Conservation (phyloP, 2,888 invertebrate species). For the Belgica antarctica region DNA sequence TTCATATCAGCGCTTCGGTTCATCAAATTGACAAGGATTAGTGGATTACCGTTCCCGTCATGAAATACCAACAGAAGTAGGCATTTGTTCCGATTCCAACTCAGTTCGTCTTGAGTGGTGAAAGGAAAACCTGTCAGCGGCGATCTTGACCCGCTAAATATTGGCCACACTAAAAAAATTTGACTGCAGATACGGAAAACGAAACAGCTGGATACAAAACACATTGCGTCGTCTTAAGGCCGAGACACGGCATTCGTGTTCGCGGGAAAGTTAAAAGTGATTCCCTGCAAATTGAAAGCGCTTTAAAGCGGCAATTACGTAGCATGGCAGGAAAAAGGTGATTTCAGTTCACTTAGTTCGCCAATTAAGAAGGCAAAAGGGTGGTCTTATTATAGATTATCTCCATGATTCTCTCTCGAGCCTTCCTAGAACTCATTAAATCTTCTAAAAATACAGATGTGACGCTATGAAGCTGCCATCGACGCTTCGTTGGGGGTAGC, state of each 20-base stretch:
- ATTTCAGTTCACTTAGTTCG: too few relatives aligned
- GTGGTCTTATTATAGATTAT: too few relatives aligned
- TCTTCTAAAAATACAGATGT: too few relatives aligned
- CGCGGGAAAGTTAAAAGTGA: too few relatives aligned
- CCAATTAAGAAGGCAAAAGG: too few relatives aligned
- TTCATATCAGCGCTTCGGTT: neutral
- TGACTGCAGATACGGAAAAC: neutral
- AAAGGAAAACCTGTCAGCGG: neutral
- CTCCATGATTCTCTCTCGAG: too few relatives aligned
- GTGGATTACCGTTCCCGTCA: neutral
- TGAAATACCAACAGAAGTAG: constrained; percentile 2
- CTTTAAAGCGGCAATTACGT: too few relatives aligned
- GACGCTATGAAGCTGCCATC: too few relatives aligned
- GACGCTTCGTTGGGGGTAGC: too few relatives aligned
- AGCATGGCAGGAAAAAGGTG: too few relatives aligned
- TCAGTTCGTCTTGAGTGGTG: neutral
- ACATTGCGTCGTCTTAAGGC: neutral
- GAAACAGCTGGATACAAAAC: constrained; percentile 8
- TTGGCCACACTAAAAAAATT: neutral
- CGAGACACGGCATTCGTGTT: neutral
- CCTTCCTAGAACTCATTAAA: too few relatives aligned
- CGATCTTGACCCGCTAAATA: constrained; percentile 17
- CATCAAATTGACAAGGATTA: constrained; percentile 2
- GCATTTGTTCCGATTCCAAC: neutral
- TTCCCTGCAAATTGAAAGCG: too few relatives aligned